These are phyloP conservation scores for Chromis chromis DNA, from an alignment of 2,797 vertebrate species.

Conservation along the genomic window DNA sequence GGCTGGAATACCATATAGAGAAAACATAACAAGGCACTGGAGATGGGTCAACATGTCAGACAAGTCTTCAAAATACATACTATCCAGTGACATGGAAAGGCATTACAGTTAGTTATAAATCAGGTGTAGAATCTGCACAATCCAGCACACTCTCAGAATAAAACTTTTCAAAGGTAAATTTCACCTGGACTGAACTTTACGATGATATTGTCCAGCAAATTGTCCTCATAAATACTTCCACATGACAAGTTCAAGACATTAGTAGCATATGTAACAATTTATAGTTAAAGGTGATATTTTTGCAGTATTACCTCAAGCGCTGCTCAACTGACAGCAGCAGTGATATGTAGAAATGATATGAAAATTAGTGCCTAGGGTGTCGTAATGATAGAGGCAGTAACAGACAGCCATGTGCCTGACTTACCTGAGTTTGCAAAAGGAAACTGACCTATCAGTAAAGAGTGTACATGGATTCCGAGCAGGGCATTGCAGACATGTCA, in stretches of 20 bases:
- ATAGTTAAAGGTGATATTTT: not conserved
- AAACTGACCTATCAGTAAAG: constrained; percentile 10
- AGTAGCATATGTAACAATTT: not conserved
- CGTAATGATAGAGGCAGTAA: not conserved
- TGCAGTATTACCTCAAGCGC: not conserved
- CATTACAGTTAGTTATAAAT: too few species aligned
- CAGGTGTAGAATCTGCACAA: not conserved
- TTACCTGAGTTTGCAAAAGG: not conserved
- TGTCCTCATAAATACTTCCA: not conserved
- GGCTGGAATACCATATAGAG: constrained; percentile 13
- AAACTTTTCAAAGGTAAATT: too few species aligned
- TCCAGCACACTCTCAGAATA: not conserved
- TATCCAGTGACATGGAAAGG: not conserved
- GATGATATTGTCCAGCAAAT: not conserved
- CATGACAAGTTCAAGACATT: not conserved
- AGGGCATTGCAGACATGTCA: constrained; percentile 8
- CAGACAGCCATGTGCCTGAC: constrained; percentile 2
- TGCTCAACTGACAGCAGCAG: constrained; percentile 6
- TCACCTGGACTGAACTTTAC: too few species aligned
- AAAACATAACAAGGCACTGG: constrained; percentile 23
- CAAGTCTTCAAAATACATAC: not conserved
- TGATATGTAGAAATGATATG: not conserved
- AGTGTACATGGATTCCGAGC: constrained; percentile 1
- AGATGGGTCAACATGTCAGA: not conserved
- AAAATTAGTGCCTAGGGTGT: not conserved